These are phyloP conservation scores for Equus przewalskii DNA, from an alignment of 2,113 vertebrate species.

Conservation along the genomic window DNA sequence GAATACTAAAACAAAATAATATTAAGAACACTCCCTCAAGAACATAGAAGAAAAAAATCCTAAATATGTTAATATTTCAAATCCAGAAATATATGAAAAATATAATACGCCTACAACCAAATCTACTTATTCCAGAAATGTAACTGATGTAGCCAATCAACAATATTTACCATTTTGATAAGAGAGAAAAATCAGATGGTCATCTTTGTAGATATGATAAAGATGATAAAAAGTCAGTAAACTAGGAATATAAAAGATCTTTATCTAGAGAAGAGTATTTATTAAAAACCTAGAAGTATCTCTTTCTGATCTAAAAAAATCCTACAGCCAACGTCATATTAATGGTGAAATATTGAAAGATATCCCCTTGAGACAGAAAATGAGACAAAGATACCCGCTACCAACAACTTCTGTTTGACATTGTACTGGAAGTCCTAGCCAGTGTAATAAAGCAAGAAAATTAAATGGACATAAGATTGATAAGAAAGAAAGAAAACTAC, in stretches of 20 bases:
- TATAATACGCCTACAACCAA: not conserved
- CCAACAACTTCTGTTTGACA: not conserved
- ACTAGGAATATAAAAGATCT: not conserved
- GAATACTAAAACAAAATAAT: not conserved
- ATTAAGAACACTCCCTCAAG: not conserved
- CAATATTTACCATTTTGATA: not conserved
- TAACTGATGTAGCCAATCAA: not conserved
- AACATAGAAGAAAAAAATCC: not conserved
- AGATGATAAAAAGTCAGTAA: not conserved
- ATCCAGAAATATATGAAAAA: not conserved
- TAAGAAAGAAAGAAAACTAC: not conserved
- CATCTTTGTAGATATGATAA: not conserved
- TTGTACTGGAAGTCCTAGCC: not conserved
- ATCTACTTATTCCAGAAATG: slow-evolving; percentile 25
- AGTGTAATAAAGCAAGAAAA: not conserved
- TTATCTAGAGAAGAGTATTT: not conserved
- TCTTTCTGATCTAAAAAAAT: not conserved
- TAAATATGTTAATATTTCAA: not conserved
- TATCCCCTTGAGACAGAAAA: not conserved
- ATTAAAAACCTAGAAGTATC: not conserved
- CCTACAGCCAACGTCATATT: not conserved
- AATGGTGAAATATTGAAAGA: not conserved
- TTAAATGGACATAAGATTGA: not conserved
- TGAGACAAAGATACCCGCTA: not conserved
- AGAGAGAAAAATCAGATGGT: not conserved